These are phyloP conservation scores for Stratiomys singularior DNA, from an alignment of 2,888 invertebrate genomes.

Conservation along the genomic window DNA sequence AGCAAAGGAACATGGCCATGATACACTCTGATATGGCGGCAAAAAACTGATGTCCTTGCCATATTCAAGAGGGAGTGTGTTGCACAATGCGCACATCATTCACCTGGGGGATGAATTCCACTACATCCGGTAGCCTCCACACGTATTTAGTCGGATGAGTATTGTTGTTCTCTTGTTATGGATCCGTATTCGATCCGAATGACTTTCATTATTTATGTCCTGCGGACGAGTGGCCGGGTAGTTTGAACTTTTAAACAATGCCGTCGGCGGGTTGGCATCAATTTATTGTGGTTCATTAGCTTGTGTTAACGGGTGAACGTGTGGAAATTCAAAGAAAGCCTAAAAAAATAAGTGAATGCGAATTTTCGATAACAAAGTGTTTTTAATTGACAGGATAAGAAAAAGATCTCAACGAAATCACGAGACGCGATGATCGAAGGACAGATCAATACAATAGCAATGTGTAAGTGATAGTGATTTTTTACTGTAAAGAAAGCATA, in stretches of 20 bases:
- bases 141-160: constrained; percentile 32
- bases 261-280: constrained; percentile 25
- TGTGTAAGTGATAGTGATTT: constrained; percentile 61
- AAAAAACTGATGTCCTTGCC: background rate
- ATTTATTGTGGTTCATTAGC: background rate
- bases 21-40: constrained; percentile 20
- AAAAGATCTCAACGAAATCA: background rate
- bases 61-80: background rate
- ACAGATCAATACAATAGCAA: constrained; percentile 62
- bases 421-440: constrained; percentile 61
- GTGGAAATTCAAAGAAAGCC: background rate
- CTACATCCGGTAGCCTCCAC: background rate
- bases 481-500: too few species aligned
- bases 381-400: background rate
- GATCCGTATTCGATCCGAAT: constrained; percentile 47
- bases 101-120: constrained; percentile 22
- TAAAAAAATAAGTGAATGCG: background rate
- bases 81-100: constrained; percentile 27
- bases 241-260: background rate
- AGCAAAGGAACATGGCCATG: constrained; percentile 1
- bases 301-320: background rate
- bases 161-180: constrained; percentile 46
- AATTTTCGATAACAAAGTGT: background rate
- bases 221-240: constrained; percentile 40
- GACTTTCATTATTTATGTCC: constrained; percentile 50